These are phyloP conservation scores for Drosophila demipolita DNA, from an alignment of 2,888 invertebrate genomes.

Conservation along the genomic window DNA sequence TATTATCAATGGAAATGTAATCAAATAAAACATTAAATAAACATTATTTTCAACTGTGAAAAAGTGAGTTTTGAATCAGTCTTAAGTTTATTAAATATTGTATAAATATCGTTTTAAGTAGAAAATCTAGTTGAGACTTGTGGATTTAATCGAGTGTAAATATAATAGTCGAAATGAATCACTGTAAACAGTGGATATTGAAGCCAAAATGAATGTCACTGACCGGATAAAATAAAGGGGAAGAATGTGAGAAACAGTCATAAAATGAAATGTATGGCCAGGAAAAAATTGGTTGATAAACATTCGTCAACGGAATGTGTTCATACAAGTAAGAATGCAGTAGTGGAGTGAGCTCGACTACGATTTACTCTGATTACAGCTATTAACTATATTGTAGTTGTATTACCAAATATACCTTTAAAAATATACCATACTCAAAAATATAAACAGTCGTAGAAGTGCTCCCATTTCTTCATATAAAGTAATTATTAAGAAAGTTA, in stretches of 20 bases:
- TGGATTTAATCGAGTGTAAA: background rate
- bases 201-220: too few relatives aligned
- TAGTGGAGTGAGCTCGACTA: background rate
- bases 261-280: background rate
- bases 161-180: background rate
- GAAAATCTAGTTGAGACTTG: background rate
- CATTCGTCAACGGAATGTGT: background rate
- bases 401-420: background rate
- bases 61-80: background rate
- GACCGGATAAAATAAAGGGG: background rate
- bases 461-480: too few relatives aligned
- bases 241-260: background rate
- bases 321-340: background rate
- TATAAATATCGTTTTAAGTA: background rate
- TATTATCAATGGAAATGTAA: too few relatives aligned
- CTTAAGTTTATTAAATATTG: too few relatives aligned
- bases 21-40: background rate
- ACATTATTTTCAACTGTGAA: background rate
- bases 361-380: background rate
- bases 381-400: background rate
- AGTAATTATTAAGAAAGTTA: too few relatives aligned
- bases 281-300: background rate
- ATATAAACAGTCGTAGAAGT: background rate
- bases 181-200: too few relatives aligned
- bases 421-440: background rate